Conservation (phyloP, 2,888 invertebrate genomes). For the Xestia sexstrigata region DNA sequence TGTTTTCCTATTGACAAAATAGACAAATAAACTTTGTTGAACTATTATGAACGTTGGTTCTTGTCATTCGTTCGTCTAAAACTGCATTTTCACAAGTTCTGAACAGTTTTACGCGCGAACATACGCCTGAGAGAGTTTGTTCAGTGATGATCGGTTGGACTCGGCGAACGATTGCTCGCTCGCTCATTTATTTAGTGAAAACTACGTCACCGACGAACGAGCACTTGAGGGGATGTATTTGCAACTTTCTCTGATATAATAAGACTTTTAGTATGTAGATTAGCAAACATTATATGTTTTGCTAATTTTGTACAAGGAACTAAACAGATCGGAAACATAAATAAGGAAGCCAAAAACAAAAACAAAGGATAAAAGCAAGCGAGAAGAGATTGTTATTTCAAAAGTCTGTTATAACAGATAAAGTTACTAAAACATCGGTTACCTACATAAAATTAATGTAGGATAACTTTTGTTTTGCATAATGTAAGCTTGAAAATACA, state of each 20-base stretch:
- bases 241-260: not conserved
- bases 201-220: not conserved
- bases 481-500: not conserved
- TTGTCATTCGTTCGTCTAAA: not conserved
- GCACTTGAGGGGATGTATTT: not conserved
- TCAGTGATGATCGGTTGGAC: not conserved
- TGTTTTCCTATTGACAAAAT: not conserved
- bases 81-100: not conserved
- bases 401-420: not conserved
- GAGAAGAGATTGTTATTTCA: not conserved
- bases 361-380: not conserved
- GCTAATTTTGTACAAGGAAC: not conserved
- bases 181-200: not conserved
- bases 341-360: not conserved
- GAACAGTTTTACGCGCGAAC: not conserved
- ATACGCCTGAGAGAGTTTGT: not conserved
- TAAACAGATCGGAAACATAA: not conserved
- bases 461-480: constrained; percentile 6
- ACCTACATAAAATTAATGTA: not conserved
- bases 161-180: not conserved
- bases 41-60: not conserved
- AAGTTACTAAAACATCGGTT: not conserved
- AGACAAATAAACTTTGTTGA: not conserved
- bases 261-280: not conserved
- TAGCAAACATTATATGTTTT: not conserved